phyloP scores from a whole-genome alignment of 2,113 vertebrate species.

The Leptodactylus fuscus region DNA sequence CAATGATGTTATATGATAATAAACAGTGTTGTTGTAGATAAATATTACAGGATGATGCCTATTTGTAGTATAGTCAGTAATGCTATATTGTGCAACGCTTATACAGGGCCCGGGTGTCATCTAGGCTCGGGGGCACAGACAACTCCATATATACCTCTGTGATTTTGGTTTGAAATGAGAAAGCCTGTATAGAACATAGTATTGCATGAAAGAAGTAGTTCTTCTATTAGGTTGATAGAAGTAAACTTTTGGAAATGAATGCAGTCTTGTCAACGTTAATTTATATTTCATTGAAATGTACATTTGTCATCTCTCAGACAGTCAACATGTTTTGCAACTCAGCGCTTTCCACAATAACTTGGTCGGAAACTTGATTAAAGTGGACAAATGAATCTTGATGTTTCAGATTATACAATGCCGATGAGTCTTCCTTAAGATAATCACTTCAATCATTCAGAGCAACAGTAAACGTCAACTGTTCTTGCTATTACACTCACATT shows the following conservation, averaged over 20 bases:
- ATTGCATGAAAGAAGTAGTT: too few relatives aligned
- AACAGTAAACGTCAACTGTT: slow-evolving; percentile 43
- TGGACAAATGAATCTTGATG: slow-evolving; percentile 41
- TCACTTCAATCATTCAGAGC: slow-evolving; percentile 38
- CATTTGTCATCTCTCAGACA: slow-evolving; percentile 7
- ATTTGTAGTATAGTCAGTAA: too few relatives aligned
- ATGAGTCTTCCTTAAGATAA: slow-evolving; percentile 24
- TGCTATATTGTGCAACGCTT: too few relatives aligned
- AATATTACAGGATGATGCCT: too few relatives aligned
- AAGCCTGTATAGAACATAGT: too few relatives aligned
- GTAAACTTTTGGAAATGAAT: neutral
- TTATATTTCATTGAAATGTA: slow-evolving; percentile 21
- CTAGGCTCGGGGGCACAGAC: too few relatives aligned
- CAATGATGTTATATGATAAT: too few relatives aligned
- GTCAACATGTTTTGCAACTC: slow-evolving; percentile 3
- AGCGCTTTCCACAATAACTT: neutral
- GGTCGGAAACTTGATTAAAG: slow-evolving; percentile 48
- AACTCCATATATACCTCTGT: too few relatives aligned
- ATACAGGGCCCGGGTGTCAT: too few relatives aligned
- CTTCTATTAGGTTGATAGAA: too few relatives aligned
- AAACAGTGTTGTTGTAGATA: too few relatives aligned
- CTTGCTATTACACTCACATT: slow-evolving; percentile 26
- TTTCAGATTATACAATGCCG: slow-evolving; percentile 30
- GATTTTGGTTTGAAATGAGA: too few relatives aligned
- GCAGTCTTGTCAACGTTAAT: slow-evolving; percentile 22